Evolutionary conservation across 1,140 invertebrate genomes (phyloP), one percentile per base, ranked within the genome.

Genomic region (Chironomus striatipennis): DNA sequence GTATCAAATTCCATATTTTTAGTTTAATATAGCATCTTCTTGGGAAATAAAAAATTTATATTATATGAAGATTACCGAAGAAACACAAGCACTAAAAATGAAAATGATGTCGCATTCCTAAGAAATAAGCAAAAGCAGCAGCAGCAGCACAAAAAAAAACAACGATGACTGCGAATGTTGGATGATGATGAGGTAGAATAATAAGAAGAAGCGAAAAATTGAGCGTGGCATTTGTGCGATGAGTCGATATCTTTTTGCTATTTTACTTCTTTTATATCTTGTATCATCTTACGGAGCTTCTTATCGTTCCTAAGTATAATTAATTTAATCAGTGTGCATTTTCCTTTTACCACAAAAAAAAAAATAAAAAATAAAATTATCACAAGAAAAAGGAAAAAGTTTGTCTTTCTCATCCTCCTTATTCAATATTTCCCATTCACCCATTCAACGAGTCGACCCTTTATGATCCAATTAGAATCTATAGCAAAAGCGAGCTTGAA

Each of bases 241-340:
- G 65, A 21, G 47, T 57, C 47, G 47, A 57, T 57, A 12, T 57
- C 8, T 57, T 57, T 10, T 57, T 70, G n/a, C 18, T 20, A 18
- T 8, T 8, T 70, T 8, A 70, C 24, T 34, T 34, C n/a, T n/a
- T 18, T 70, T 18, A 70, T 70, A 20, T 20, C 17, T 20, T 70
- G 9, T 70, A 34, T 34, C 24, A 34, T 34, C 24, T 34, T 34
- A 34, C 24, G 24, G 24, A 34, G 9, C 20, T 21, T 18, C 65
- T 20, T 21, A 21, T 20, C 65, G n/a, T 10, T 7, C 17, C 4
- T 67, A 17, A 20, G 9, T 18, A 70, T 7, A 70, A 70, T 70
- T 70, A 70, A 70, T 70, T 70, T 18, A 70, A 70, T 70, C 65
- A 70, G 17, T 21, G 7, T 70, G n/a, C n/a, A n/a, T n/a, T n/a